Base-by-base conservation (phyloP, 2,888 invertebrate species). In the Uloborus plumipes region DNA sequence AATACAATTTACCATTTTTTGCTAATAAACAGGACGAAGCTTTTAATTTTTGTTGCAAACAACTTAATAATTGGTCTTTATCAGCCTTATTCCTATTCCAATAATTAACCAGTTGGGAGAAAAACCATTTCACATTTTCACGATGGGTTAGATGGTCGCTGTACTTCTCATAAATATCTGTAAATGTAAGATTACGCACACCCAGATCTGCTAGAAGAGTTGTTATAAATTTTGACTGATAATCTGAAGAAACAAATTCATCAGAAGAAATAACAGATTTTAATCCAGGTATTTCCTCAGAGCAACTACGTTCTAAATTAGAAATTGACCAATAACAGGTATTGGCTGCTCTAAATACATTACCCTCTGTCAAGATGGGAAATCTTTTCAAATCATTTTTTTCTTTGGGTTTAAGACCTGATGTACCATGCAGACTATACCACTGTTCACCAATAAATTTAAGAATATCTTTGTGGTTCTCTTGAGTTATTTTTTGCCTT, bases 151-250 rank as follows among this genome's bases (percentile, higher is more conserved):
- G n/a, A 59, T 59, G 59, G 3, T 20, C 20, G 22, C 59, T 9
- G 59, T 59, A 59, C 20, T 22, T 59, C 4, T 59, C 59, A 59
- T 18, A 59, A 59, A 59, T 59, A 20, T 59, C 59, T 22, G 20
- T 18, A 20, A 59, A 59, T 14, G n/a, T 59, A 18, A 59, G 59
- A 22, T 59, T 20, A 20, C 22, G 59, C 0, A 59, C 59, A 18
- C 20, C 20, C 2, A 59, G 6, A 9, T 20, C 22, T 18, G 7
- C 22, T 20, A 59, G 22, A 59, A 59, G 59, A 18, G 16, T 14
- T 39, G 1, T 39, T 59, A 22, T 4, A 59, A 22, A 13, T 9
- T 59, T 20, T 18, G 4, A n/a, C 0, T 20, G 6, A 59, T 59
- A 59, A 14, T 22, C 59, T 13, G 20, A 59, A 20, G 18, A 59